Conservation (phyloP, 2,888 invertebrate genomes). For the Andrena flavipes region DNA sequence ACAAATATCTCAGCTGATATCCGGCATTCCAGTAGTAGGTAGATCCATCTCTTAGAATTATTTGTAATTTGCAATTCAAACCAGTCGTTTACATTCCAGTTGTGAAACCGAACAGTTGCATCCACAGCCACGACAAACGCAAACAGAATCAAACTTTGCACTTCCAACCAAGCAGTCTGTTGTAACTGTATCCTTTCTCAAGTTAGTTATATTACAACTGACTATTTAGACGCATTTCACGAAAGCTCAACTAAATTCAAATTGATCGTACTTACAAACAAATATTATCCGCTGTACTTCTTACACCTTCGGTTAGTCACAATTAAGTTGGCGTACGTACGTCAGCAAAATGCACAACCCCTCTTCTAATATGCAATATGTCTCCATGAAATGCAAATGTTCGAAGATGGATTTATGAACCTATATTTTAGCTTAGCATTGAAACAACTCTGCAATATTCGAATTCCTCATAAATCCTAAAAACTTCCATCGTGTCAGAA, state of each 20-base stretch:
- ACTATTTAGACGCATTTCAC: no score
- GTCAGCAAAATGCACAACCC: not conserved
- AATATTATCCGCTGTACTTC: no score
- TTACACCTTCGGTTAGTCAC: not conserved
- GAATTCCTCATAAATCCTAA: no score
- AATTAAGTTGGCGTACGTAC: not conserved
- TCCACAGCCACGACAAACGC: not conserved
- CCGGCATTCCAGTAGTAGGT: not conserved
- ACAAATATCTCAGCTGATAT: not conserved
- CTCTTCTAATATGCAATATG: no score
- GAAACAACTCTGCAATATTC: no score
- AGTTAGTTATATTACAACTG: no score
- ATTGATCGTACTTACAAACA: no score
- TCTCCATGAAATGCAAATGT: no score
- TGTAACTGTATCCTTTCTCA: not conserved
- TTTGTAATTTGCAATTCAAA: slow-evolving; percentile 5
- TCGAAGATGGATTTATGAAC: no score
- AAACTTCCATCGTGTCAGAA: no score
- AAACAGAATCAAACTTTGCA: not conserved
- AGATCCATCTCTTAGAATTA: not conserved
- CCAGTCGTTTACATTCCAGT: not conserved
- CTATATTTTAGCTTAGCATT: no score
- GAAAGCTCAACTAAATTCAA: no score
- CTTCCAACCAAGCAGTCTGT: slow-evolving; percentile 4
- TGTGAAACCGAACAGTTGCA: not conserved